A percentile compares a stretch with the other conserved stretches of the same genome.
Evolutionary conservation across 1,140 invertebrate species (phyloP).

Genomic region (Elysia chlorotica): DNA sequence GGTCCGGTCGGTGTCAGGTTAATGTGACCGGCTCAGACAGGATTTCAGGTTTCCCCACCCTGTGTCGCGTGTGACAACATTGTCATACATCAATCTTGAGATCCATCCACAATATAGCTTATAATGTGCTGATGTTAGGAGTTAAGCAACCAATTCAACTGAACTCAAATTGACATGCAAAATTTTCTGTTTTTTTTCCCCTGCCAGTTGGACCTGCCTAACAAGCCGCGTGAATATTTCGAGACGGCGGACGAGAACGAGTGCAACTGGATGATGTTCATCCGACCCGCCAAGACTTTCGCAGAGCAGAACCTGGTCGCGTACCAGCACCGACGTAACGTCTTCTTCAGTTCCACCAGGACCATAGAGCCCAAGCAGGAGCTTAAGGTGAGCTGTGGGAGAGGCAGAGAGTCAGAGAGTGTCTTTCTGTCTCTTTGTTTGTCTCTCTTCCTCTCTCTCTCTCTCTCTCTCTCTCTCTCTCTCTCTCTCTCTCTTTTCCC

Average conservation of each 20-base stretch:
- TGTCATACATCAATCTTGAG: no score
- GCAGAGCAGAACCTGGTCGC: slow-evolving; percentile 56
- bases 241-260: slow-evolving; percentile 54
- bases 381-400: slow-evolving; percentile 58
- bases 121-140: no score
- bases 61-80: no score
- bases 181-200: background rate
- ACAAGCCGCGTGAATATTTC: slow-evolving; percentile 38
- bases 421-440: background rate
- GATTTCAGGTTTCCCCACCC: no score
- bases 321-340: slow-evolving; percentile 50
- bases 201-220: slow-evolving; percentile 40
- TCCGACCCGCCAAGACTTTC: slow-evolving; percentile 49
- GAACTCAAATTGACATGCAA: no score
- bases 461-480: slow-evolving; percentile 5
- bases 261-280: slow-evolving; percentile 62
- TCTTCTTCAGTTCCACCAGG: slow-evolving; percentile 53
- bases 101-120: no score
- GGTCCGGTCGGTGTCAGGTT: no score
- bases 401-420: no score
- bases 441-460: slow-evolving; percentile 1
- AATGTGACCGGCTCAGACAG: no score
- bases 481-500: slow-evolving; percentile 3
- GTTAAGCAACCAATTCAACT: no score
- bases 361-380: slow-evolving; percentile 53